Conservation (phyloP, 2,113 vertebrate genomes). For the Myrmecophaga tridactyla region DNA sequence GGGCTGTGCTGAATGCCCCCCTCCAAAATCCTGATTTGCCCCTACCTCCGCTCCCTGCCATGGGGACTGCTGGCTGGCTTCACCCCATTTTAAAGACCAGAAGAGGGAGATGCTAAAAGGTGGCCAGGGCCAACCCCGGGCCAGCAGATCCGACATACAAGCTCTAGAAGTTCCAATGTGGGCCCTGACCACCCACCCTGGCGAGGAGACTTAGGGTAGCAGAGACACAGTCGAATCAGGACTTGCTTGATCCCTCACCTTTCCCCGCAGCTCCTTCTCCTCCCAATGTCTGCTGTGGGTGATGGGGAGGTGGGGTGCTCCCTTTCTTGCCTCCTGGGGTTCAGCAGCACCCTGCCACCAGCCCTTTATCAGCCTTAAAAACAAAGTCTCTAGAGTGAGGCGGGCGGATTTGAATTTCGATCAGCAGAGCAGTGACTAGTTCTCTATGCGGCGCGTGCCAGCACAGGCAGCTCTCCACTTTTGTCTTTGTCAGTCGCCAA, state of each 20-base stretch:
- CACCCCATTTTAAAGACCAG: neutral
- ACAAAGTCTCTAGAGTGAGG: neutral
- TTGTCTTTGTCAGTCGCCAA: neutral
- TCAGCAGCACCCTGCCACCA: neutral
- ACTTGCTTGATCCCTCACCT: neutral
- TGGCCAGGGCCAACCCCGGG: neutral
- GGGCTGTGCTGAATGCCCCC: too few species aligned
- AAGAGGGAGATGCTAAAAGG: neutral
- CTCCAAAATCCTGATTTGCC: accelerated
- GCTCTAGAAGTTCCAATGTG: accelerated
- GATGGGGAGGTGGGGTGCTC: neutral
- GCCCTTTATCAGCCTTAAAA: neutral
- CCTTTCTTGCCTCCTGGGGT: neutral
- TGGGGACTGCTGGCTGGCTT: too few species aligned
- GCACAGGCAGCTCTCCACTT: neutral
- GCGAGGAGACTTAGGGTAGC: neutral
- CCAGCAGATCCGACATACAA: too few species aligned
- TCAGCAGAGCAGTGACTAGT: neutral
- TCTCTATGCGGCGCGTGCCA: neutral
- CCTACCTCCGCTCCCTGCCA: neutral
- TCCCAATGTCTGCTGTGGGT: accelerated
- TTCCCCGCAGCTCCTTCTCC: too few species aligned
- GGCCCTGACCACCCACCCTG: neutral
- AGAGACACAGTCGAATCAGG: neutral
- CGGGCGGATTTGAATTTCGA: too few species aligned